phyloP scores from a whole-genome alignment of 2,113 vertebrate species.

The Cyprinus carpio region DNA sequence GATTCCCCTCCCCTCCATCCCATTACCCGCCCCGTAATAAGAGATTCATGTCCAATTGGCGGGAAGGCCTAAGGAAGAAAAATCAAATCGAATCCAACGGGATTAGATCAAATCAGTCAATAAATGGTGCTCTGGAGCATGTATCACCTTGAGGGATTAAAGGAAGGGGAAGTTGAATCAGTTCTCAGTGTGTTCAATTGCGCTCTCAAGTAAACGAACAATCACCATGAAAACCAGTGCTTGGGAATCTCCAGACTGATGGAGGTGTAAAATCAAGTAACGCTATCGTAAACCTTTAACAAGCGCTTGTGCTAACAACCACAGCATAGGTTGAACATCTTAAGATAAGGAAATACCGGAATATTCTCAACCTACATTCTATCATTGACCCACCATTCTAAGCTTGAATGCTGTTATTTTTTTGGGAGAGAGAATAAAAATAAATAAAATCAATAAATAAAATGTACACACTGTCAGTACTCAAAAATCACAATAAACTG shows the following conservation, averaged over 20 bases:
- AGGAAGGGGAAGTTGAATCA: slow-evolving; percentile 27
- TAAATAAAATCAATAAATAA: too few species aligned
- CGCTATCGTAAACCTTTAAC: background rate
- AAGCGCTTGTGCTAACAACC: background rate
- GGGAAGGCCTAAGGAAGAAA: slow-evolving; percentile 34
- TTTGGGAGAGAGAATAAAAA: background rate
- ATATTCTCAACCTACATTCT: background rate
- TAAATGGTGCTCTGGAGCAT: slow-evolving; percentile 43
- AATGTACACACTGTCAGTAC: background rate
- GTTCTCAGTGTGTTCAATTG: slow-evolving; percentile 19
- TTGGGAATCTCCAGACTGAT: background rate
- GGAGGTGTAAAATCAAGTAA: background rate
- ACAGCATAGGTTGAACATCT: background rate
- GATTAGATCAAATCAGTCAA: slow-evolving; percentile 51
- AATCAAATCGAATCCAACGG: slow-evolving; percentile 51
- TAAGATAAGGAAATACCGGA: background rate
- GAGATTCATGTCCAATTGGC: slow-evolving; percentile 35
- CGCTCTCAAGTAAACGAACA: background rate
- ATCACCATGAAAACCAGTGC: background rate
- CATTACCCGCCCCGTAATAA: slow-evolving; percentile 20
- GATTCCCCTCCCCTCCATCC: background rate
- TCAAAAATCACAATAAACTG: background rate
- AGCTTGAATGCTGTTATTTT: background rate
- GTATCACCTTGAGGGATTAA: slow-evolving; percentile 16
- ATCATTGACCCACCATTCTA: background rate